Evolutionary conservation across 2,888 invertebrate species (phyloP).

Genomic region (Ophion slaviceki): DNA sequence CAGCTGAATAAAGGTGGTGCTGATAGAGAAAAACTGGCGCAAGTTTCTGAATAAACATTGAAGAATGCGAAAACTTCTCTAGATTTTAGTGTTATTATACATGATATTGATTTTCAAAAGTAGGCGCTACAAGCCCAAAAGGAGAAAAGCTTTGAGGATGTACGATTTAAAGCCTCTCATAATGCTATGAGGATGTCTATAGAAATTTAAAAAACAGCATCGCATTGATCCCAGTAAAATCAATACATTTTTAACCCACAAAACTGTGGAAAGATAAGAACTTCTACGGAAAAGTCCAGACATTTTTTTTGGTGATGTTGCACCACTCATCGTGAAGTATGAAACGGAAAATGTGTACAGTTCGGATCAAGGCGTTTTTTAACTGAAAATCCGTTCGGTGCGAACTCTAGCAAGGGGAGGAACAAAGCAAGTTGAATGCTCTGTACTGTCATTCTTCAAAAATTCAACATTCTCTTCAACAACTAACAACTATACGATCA

Average conservation of each 20-base stretch:
- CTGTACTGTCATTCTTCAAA: too few species aligned
- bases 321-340: neutral
- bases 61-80: neutral
- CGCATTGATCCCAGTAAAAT: neutral
- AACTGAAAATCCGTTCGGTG: neutral
- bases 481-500: neutral
- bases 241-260: neutral
- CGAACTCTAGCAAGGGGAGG: neutral
- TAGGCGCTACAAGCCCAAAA: neutral
- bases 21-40: neutral
- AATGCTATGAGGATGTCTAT: neutral
- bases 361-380: neutral
- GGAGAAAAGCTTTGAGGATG: neutral
- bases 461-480: neutral
- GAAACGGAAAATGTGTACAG: too few species aligned
- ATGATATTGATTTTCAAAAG: neutral
- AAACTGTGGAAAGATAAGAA: neutral
- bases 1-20: neutral
- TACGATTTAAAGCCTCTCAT: neutral
- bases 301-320: neutral
- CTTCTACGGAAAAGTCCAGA: neutral
- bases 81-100: neutral
- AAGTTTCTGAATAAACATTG: slow-evolving; percentile 2
- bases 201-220: neutral
- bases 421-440: too few species aligned